Evolutionary conservation across 2,113 vertebrate genomes (phyloP).

Genomic region (Tor tambroides): DNA sequence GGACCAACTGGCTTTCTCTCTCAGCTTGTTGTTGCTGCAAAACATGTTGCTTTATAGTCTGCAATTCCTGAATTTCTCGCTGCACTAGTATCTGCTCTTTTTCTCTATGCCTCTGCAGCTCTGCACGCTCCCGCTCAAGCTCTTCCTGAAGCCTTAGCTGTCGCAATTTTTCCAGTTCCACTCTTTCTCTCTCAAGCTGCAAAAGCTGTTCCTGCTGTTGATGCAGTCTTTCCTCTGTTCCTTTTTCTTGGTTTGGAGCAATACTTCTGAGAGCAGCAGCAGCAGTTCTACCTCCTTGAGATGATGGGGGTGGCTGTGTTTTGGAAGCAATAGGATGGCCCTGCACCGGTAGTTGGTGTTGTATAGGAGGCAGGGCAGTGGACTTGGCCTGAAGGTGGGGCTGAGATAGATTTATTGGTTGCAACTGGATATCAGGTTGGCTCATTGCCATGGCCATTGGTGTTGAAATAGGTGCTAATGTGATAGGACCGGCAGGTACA

Average conservation of each 20-base stretch:
- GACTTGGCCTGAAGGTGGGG: constrained; percentile 69
- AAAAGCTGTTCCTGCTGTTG: constrained; percentile 94
- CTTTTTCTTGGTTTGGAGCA: constrained; percentile 73
- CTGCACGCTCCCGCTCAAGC: constrained; percentile 88
- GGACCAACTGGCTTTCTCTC: constrained; percentile 89
- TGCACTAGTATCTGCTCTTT: constrained; percentile 97
- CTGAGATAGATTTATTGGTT: constrained; percentile 76
- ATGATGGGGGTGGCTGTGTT: constrained; percentile 60
- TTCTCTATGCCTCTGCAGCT: constrained; percentile 92
- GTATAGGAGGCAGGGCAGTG: constrained; percentile 57
- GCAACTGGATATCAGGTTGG: constrained; percentile 69
- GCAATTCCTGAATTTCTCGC: constrained; percentile 93
- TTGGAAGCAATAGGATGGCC: constrained; percentile 52
- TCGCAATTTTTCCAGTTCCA: constrained; percentile 93
- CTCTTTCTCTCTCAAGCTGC: constrained; percentile 91
- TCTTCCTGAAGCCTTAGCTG: constrained; percentile 96
- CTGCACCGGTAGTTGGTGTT: constrained; percentile 45
- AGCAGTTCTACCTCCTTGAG: constrained; percentile 56
- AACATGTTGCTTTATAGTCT: constrained; percentile 97
- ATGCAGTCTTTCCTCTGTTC: constrained; percentile 87
- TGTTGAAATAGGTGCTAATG: constrained; percentile 44
- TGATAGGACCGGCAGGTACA: constrained; percentile 45
- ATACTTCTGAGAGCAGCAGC: constrained; percentile 56
- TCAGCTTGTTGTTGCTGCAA: constrained; percentile 96
- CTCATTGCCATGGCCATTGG: constrained; percentile 62